phyloP scores from a whole-genome alignment of 2,888 invertebrate genomes.

The Thereva nobilitata region DNA sequence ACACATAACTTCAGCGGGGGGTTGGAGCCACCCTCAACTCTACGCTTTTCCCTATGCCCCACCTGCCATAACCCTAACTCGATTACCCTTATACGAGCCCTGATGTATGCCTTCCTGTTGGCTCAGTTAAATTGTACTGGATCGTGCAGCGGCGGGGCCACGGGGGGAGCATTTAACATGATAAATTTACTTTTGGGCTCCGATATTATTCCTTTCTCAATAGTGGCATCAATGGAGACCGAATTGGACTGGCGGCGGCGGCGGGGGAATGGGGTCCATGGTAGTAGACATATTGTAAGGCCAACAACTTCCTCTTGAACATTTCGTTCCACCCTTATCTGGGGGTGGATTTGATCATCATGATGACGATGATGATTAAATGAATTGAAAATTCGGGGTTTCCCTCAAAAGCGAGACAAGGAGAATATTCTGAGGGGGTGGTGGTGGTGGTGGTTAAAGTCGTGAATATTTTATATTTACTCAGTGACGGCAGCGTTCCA shows the following conservation, averaged over 20 bases:
- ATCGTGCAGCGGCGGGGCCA: background rate
- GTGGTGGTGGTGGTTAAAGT: constrained; percentile 4
- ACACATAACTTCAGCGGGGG: constrained; percentile 23
- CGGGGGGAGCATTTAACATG: constrained; percentile 40
- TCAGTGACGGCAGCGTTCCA: constrained; percentile 2
- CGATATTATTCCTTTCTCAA: constrained; percentile 37
- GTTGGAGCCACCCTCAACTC: background rate
- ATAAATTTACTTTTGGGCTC: constrained; percentile 42
- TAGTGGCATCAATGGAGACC: constrained; percentile 34
- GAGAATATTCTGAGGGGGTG: constrained; percentile 7
- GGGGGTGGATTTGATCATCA: constrained; percentile 24
- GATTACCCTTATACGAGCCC: constrained; percentile 38
- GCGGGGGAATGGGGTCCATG: background rate
- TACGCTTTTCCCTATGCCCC: background rate
- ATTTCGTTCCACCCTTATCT: background rate
- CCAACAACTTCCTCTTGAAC: background rate
- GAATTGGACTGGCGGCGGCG: constrained; percentile 2
- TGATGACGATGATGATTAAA: constrained; percentile 41
- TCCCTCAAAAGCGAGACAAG: constrained; percentile 15
- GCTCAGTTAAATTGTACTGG: background rate
- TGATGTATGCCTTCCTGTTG: constrained; percentile 33
- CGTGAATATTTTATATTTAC: constrained; percentile 30
- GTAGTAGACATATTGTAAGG: background rate
- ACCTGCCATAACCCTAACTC: constrained; percentile 40
- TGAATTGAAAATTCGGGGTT: constrained; percentile 40